phyloP scores from a whole-genome alignment of 2,113 vertebrate genomes.

The Microtus pennsylvanicus region DNA sequence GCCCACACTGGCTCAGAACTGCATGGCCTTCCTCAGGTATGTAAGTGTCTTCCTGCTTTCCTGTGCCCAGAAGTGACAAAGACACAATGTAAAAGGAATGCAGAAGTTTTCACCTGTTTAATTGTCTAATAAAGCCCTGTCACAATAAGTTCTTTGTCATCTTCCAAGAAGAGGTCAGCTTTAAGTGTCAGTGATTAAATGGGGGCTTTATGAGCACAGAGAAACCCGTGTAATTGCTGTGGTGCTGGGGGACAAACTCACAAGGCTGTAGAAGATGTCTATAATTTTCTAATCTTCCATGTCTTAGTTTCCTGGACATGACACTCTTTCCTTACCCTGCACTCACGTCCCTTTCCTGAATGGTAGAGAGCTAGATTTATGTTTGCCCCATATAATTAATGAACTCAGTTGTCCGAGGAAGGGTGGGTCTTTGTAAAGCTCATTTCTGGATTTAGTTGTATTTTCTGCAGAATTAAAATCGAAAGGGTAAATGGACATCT shows the following conservation, averaged over 20 bases:
- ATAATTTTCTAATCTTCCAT: constrained; percentile 77
- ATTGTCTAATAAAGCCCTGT: constrained; percentile 81
- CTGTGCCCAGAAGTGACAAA: constrained; percentile 84
- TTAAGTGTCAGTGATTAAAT: constrained; percentile 80
- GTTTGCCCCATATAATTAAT: constrained; percentile 58
- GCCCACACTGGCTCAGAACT: constrained; percentile 76
- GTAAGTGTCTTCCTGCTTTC: constrained; percentile 82
- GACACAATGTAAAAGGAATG: constrained; percentile 87
- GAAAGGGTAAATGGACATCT: background rate
- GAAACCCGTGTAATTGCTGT: constrained; percentile 78
- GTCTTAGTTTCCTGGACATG: constrained; percentile 77
- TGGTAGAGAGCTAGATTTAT: constrained; percentile 52
- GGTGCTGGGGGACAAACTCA: constrained; percentile 70
- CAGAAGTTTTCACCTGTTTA: constrained; percentile 88
- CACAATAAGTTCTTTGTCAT: constrained; percentile 87
- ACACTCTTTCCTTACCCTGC: constrained; percentile 74
- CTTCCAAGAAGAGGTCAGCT: constrained; percentile 85
- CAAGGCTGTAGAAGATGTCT: constrained; percentile 77
- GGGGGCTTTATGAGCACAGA: constrained; percentile 81
- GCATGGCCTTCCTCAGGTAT: constrained; percentile 76
- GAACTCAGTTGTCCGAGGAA: constrained; percentile 21
- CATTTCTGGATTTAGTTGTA: constrained; percentile 22
- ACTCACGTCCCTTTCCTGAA: constrained; percentile 60
- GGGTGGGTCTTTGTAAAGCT: constrained; percentile 33
- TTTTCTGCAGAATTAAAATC: background rate